Percentiles rank a stretch among this genome's conserved stretches.
phyloP scores from a whole-genome alignment of 2,113 vertebrate species.

The Acrocephalus arundinaceus region DNA sequence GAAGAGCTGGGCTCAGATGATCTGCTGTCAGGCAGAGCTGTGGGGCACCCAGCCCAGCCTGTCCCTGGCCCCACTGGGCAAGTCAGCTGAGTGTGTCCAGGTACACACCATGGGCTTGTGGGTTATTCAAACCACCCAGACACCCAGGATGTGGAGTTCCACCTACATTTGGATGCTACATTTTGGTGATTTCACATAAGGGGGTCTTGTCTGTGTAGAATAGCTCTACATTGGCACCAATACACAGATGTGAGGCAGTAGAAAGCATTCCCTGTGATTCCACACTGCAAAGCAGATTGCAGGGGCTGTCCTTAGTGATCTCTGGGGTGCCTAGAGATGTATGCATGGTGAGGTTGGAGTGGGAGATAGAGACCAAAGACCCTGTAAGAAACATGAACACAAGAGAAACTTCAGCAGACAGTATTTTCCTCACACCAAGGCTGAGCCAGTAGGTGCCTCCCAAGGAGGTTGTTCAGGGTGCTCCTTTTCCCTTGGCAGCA shows the following conservation, averaged over 20 bases:
- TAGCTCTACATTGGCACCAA: not conserved
- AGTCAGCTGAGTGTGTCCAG: not conserved
- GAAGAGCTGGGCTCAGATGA: not conserved
- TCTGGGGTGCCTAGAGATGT: not conserved
- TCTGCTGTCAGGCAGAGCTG: accelerated
- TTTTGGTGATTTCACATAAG: not conserved
- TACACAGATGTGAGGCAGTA: not conserved
- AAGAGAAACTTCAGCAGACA: not conserved
- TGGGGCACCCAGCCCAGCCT: not conserved
- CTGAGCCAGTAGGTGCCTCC: not conserved
- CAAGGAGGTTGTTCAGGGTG: not conserved
- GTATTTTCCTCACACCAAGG: not conserved
- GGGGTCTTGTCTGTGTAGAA: not conserved
- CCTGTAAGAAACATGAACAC: not conserved
- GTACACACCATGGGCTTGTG: not conserved
- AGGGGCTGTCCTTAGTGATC: not conserved
- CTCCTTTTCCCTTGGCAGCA: conserved; percentile 53
- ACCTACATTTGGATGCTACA: not conserved
- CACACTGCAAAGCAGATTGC: not conserved
- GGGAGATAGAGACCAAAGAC: not conserved
- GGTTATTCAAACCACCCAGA: not conserved
- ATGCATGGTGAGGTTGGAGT: accelerated
- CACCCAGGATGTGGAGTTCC: not conserved
- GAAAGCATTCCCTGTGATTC: not conserved
- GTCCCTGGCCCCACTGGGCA: not conserved